Evolutionary conservation across 2,888 invertebrate species (phyloP), one percentile per base, ranked within the genome.

Genomic region (Venusia cambrica): DNA sequence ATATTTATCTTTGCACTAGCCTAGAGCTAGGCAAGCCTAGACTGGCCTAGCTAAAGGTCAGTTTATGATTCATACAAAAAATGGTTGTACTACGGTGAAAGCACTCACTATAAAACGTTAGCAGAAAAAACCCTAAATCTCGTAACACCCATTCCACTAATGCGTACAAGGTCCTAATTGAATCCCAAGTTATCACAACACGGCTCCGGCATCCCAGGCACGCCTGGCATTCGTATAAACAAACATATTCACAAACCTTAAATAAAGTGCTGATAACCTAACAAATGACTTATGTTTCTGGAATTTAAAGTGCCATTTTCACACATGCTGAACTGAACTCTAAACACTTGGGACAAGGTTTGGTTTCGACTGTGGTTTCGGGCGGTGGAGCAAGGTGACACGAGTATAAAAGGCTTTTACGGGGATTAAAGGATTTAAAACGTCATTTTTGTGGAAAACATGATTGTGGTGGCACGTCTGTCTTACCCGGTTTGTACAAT

Each of bases 231-330:
- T 56, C 65, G 53, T 57, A 57, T 60, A 74, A 74, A 79, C 73
- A 68, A 68, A 62, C 69, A 71, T 63, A 71, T 73, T 73, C 75
- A 74, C 68, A 73, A 74, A 79, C 63, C 71, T 73, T 72, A 84
- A 87, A 85, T 84, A 85, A 85, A 87, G 85, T 83, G 79, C 80
- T 77, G 85, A 85, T 85, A 85, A 75, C 69, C 72, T 68, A 74
- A 85, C 83, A 84, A 85, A 85, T 85, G 85, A 83, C 80, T 75
- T 81, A 80, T 79, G 72, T 80, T 78, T 74, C 62, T 73, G 83
- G 83, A 80, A 84, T 85, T 79, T 77, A 65, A 75, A 77, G 68
- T 69, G 62, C 55, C 41, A 40, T 19, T 19, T 13, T 5, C 16
- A 16, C 13, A 22, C 42, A 42, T 38, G 9, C 19, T 8, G 62